These are phyloP conservation scores for Cremastobaeus sp. DNA, from an alignment of 2,888 invertebrate species.

Conservation along the genomic window DNA sequence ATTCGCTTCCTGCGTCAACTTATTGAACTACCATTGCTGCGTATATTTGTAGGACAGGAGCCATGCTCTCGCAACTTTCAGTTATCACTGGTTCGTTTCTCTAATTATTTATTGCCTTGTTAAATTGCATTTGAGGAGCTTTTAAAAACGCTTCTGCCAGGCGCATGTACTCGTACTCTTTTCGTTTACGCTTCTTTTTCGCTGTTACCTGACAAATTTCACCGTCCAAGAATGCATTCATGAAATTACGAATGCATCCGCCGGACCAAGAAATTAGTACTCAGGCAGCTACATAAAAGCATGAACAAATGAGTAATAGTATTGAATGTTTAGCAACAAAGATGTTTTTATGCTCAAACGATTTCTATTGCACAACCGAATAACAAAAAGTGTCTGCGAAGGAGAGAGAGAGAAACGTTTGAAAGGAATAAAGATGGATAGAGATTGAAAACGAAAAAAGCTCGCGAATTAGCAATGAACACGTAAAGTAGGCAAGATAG, in stretches of 20 bases:
- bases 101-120: slow-evolving; percentile 60
- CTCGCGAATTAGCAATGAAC: too few relatives aligned
- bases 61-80: slow-evolving; percentile 45
- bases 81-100: slow-evolving; percentile 57
- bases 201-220: slow-evolving; percentile 58
- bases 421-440: too few relatives aligned
- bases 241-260: slow-evolving; percentile 27
- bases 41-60: slow-evolving; percentile 55
- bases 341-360: too few relatives aligned
- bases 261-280: too few relatives aligned
- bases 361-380: too few relatives aligned
- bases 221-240: slow-evolving; percentile 47
- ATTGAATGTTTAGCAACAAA: too few relatives aligned
- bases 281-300: too few relatives aligned
- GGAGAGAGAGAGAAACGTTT: too few relatives aligned
- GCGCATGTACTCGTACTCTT: slow-evolving; percentile 17
- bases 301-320: too few relatives aligned
- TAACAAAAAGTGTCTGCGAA: too few relatives aligned
- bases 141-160: slow-evolving; percentile 54
- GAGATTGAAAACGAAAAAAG: too few relatives aligned
- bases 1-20: slow-evolving; percentile 32
- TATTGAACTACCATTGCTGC: slow-evolving; percentile 45
- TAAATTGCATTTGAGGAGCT: slow-evolving; percentile 58
- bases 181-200: slow-evolving; percentile 2
- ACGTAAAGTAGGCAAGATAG: too few relatives aligned